A percentile compares a stretch with the other conserved stretches of the same genome.
phyloP scores from a whole-genome alignment of 2,113 vertebrate species.

The Carassius auratus region DNA sequence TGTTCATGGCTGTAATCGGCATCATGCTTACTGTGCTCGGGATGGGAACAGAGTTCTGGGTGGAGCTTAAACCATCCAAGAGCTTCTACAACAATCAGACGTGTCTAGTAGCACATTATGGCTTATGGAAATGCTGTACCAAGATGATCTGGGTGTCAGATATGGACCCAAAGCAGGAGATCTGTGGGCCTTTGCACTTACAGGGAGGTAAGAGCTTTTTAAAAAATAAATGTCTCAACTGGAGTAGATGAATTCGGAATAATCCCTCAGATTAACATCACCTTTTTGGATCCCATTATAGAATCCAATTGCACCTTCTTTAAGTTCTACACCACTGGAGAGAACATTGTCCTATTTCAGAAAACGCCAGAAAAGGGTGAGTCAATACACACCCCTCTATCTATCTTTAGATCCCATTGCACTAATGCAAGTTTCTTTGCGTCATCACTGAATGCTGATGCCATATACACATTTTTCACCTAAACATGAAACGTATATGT shows the following conservation, averaged over 20 bases:
- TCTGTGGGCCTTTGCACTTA: slow-evolving; percentile 84
- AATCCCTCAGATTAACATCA: not conserved
- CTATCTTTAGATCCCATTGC: not conserved
- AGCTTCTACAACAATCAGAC: slow-evolving; percentile 80
- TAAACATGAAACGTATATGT: not conserved
- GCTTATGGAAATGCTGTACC: slow-evolving; percentile 86
- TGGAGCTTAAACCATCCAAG: slow-evolving; percentile 81
- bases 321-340: slow-evolving; percentile 88
- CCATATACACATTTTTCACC: not conserved
- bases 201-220: slow-evolving; percentile 79
- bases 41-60: slow-evolving; percentile 90
- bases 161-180: slow-evolving; percentile 77
- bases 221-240: not conserved
- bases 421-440: not conserved
- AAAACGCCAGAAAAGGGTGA: slow-evolving; percentile 85
- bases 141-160: slow-evolving; percentile 83
- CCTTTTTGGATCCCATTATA: slow-evolving; percentile 58
- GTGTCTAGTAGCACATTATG: slow-evolving; percentile 81
- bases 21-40: slow-evolving; percentile 83
- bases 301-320: slow-evolving; percentile 89
- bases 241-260: not conserved
- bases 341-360: slow-evolving; percentile 82
- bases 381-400: slow-evolving; percentile 56
- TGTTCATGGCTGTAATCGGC: slow-evolving; percentile 81
- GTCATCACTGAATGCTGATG: slow-evolving; percentile 18